phyloP scores from a whole-genome alignment of 2,888 invertebrate species.

The Oeneis ivallda region DNA sequence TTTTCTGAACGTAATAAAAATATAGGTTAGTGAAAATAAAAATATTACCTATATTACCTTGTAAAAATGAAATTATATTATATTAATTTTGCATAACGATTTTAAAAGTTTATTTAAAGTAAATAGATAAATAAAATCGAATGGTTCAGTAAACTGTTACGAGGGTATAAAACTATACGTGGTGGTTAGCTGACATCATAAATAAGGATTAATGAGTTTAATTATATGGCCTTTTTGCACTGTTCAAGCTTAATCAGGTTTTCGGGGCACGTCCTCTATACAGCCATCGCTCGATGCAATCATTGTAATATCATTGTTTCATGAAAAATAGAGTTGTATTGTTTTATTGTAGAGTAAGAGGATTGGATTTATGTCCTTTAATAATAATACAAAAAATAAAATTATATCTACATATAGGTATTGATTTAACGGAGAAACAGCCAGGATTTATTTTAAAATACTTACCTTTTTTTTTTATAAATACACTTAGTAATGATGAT shows the following conservation, averaged over 20 bases:
- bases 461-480: too few species aligned
- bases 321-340: conserved; percentile 5
- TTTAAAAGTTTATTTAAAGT: neutral
- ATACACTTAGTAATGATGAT: too few species aligned
- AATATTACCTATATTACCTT: too few species aligned
- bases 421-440: too few species aligned
- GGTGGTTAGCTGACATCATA: conserved; percentile 58
- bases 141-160: conserved; percentile 21
- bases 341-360: too few species aligned
- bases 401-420: too few species aligned
- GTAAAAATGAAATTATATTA: neutral
- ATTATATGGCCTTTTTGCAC: conserved; percentile 62
- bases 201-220: conserved; percentile 69
- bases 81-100: neutral
- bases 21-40: too few species aligned
- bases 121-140: conserved; percentile 7
- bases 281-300: conserved; percentile 9
- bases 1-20: too few species aligned
- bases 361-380: too few species aligned
- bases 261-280: conserved; percentile 57
- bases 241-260: conserved; percentile 43
- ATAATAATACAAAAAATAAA: neutral
- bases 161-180: conserved; percentile 44
- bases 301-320: conserved; percentile 13
- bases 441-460: too few species aligned